phyloP scores from a whole-genome alignment of 2,113 vertebrate genomes.

The Sinosuthora webbiana region DNA sequence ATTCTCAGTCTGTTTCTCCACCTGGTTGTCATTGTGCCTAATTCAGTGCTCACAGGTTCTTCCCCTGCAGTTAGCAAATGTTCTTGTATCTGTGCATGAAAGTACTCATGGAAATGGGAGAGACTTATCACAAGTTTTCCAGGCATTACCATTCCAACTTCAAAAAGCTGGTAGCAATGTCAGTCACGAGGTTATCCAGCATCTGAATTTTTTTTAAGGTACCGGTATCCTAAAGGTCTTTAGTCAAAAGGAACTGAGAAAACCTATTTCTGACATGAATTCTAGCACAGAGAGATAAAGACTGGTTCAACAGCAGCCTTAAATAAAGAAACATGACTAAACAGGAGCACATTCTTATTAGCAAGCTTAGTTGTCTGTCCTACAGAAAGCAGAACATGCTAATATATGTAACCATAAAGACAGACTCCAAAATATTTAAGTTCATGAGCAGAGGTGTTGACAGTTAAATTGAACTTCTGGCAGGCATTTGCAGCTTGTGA shows the following conservation, averaged over 20 bases:
- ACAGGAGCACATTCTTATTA: constrained; percentile 59
- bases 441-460: constrained; percentile 65
- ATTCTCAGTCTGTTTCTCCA: background rate
- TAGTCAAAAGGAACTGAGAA: background rate
- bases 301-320: background rate
- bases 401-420: constrained; percentile 56
- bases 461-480: constrained; percentile 75
- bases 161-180: background rate
- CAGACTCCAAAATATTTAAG: constrained; percentile 63
- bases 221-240: background rate
- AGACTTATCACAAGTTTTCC: background rate
- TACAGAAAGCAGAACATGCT: constrained; percentile 59
- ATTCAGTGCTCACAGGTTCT: background rate
- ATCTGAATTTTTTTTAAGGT: background rate
- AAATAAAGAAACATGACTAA: constrained; percentile 61
- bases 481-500: constrained; percentile 43
- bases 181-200: background rate
- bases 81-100: background rate
- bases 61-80: accelerated
- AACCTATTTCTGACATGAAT: background rate
- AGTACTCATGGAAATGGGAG: background rate
- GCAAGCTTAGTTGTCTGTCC: constrained; percentile 50
- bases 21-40: background rate
- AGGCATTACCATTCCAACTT: background rate
- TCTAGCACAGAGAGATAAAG: background rate